Evolutionary conservation across 2,888 invertebrate genomes (phyloP).

Genomic region (Hypomecis punctinalis): DNA sequence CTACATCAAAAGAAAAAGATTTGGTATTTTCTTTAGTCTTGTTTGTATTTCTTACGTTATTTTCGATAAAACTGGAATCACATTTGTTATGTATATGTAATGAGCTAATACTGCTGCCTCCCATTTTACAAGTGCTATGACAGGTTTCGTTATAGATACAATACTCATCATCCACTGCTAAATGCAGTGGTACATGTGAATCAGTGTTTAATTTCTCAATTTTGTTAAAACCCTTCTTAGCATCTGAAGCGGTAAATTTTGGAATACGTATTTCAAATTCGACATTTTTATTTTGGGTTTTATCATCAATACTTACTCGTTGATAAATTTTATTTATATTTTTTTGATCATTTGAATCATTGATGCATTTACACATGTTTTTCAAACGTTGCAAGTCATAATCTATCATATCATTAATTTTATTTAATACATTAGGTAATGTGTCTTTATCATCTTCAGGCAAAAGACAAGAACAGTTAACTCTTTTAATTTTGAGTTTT

Average conservation of each 20-base stretch:
- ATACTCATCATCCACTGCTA: slow-evolving; percentile 55
- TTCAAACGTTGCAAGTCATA: slow-evolving; percentile 72
- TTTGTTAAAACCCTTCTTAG: background rate
- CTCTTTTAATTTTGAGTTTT: slow-evolving; percentile 71
- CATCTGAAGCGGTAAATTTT: slow-evolving; percentile 2
- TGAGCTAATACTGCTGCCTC: background rate
- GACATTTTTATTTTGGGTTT: slow-evolving; percentile 48
- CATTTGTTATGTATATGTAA: background rate
- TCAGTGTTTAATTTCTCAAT: slow-evolving; percentile 48
- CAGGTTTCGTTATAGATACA: slow-evolving; percentile 51
- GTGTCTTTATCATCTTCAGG: slow-evolving; percentile 50
- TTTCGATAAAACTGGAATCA: background rate
- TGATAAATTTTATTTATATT: slow-evolving; percentile 7
- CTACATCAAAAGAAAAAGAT: background rate
- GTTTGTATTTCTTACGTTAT: background rate
- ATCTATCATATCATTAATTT: slow-evolving; percentile 70
- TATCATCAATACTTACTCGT: slow-evolving; percentile 35
- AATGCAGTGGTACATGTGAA: slow-evolving; percentile 52
- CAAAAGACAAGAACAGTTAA: slow-evolving; percentile 62
- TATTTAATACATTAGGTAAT: slow-evolving; percentile 63
- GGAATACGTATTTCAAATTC: background rate
- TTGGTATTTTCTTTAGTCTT: background rate
- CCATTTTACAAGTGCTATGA: background rate
- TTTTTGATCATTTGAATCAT: slow-evolving; percentile 20
- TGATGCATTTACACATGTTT: slow-evolving; percentile 57